A percentile compares a stretch with the other conserved stretches of the same genome.
Evolutionary conservation across 2,888 invertebrate genomes (phyloP).

Genomic region (Congeria kusceri): DNA sequence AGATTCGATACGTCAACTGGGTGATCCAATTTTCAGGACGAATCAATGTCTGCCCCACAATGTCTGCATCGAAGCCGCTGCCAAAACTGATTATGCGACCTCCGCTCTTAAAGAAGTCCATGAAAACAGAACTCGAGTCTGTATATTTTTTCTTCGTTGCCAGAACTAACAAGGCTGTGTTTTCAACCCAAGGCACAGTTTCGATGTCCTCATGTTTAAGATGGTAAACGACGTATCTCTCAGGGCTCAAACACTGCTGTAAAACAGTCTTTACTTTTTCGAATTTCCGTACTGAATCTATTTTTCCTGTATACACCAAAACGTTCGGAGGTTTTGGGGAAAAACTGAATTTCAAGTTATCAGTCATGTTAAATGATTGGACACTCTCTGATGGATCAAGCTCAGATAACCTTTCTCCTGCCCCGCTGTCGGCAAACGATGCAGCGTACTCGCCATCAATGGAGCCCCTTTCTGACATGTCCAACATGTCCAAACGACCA

Average conservation of each 20-base stretch:
- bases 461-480: slow-evolving; percentile 28
- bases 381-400: slow-evolving; percentile 42
- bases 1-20: slow-evolving; percentile 66
- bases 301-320: slow-evolving; percentile 82
- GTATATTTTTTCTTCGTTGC: slow-evolving; percentile 75
- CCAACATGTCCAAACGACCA: slow-evolving; percentile 54
- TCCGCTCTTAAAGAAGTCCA: slow-evolving; percentile 75
- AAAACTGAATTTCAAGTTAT: slow-evolving; percentile 42
- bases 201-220: slow-evolving; percentile 79
- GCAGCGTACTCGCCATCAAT: slow-evolving; percentile 33
- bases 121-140: slow-evolving; percentile 71
- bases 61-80: slow-evolving; percentile 68
- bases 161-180: slow-evolving; percentile 79
- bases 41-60: slow-evolving; percentile 57
- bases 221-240: slow-evolving; percentile 82
- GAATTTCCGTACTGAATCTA: slow-evolving; percentile 79
- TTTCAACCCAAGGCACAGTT: slow-evolving; percentile 81
- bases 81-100: slow-evolving; percentile 73
- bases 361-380: slow-evolving; percentile 18
- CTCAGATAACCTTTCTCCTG: slow-evolving; percentile 66
- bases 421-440: slow-evolving; percentile 56
- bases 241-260: slow-evolving; percentile 76
- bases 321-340: slow-evolving; percentile 83
- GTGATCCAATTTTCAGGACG: slow-evolving; percentile 61
- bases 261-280: slow-evolving; percentile 71